These are phyloP conservation scores for Leptura quadrifasciata DNA, from an alignment of 2,888 invertebrate species.

Conservation along the genomic window DNA sequence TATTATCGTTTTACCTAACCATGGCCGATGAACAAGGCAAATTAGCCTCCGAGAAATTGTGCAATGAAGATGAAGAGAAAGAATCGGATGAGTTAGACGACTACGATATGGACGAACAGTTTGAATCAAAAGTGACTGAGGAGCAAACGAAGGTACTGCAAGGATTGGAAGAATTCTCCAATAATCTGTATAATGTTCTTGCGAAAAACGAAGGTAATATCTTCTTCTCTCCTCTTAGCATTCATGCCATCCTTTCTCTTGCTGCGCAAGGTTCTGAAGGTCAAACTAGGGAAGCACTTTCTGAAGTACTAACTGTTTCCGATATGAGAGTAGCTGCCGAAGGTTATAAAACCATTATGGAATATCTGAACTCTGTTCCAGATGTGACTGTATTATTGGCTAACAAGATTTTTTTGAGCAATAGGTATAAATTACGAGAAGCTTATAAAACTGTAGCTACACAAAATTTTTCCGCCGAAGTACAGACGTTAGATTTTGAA, in stretches of 20 bases:
- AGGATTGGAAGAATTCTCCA: slow-evolving; percentile 59
- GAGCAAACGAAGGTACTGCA: too few relatives aligned
- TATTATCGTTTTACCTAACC: too few relatives aligned
- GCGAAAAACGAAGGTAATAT: slow-evolving; percentile 63
- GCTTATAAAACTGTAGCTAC: slow-evolving; percentile 77
- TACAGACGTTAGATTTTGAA: slow-evolving; percentile 80
- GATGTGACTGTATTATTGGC: slow-evolving; percentile 78
- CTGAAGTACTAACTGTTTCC: slow-evolving; percentile 32
- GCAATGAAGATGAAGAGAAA: too few relatives aligned
- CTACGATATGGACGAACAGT: too few relatives aligned
- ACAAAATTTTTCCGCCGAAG: slow-evolving; percentile 79
- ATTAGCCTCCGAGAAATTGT: too few relatives aligned
- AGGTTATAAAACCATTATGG: slow-evolving; percentile 61
- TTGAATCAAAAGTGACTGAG: too few relatives aligned
- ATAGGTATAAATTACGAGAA: slow-evolving; percentile 74
- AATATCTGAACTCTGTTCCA: too few relatives aligned
- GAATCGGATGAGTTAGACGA: too few relatives aligned
- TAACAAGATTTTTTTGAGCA: slow-evolving; percentile 81
- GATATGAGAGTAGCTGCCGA: slow-evolving; percentile 57
- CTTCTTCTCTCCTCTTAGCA: slow-evolving; percentile 72
- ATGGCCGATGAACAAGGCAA: too few relatives aligned
- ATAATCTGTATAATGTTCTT: slow-evolving; percentile 60
- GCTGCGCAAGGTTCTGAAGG: neutral
- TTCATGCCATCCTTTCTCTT: slow-evolving; percentile 55
- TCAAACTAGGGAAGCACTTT: neutral